Conservation (phyloP, 2,113 vertebrate species). For the Nycticorax nycticorax region DNA sequence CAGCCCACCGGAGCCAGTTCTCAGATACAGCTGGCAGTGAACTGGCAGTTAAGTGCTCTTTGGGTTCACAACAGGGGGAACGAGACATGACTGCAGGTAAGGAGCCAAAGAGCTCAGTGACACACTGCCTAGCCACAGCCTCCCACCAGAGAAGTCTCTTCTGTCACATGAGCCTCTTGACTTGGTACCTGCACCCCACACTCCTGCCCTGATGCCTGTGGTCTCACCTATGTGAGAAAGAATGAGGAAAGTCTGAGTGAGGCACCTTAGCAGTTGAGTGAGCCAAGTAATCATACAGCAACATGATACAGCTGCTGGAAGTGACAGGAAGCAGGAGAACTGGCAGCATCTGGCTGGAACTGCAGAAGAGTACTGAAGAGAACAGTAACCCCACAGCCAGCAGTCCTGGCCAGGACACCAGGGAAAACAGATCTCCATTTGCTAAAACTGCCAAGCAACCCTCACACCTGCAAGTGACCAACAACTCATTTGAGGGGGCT, state of each 20-base stretch:
- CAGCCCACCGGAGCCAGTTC: background rate
- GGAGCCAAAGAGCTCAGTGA: background rate
- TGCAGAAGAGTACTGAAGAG: background rate
- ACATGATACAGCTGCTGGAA: background rate
- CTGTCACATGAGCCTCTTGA: background rate
- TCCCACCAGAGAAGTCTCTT: background rate
- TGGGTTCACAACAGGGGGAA: background rate
- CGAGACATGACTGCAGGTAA: background rate
- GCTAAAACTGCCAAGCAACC: background rate
- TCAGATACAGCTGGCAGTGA: background rate
- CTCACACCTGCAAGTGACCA: background rate
- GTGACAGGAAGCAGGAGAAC: background rate
- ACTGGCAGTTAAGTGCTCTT: background rate
- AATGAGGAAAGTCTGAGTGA: rapidly evolving
- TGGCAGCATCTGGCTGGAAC: background rate
- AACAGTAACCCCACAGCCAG: background rate
- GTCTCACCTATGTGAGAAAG: background rate
- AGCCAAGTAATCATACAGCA: background rate
- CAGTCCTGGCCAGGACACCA: background rate
- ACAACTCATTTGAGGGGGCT: background rate
- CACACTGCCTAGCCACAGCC: background rate
- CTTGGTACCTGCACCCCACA: background rate
- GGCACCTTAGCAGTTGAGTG: background rate
- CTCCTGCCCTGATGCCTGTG: background rate
- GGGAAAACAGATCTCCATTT: background rate